Evolutionary conservation across 2,888 invertebrate genomes (phyloP), one percentile per base, ranked within the genome.

Genomic region (Heterodera filipjevi): DNA sequence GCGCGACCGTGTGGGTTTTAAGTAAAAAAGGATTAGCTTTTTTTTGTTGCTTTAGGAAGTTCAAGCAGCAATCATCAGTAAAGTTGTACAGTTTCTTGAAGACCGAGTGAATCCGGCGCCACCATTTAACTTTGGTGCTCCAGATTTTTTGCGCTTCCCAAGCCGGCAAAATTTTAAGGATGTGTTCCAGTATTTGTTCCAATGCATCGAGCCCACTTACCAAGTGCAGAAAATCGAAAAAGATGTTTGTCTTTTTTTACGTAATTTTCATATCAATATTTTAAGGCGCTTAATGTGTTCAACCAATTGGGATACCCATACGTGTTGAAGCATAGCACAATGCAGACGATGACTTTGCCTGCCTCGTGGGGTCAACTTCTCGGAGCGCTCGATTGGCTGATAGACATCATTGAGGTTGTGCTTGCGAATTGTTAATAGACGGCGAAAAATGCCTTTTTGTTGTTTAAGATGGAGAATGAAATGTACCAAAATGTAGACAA

Each of bases 131-230:
- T 70, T 53, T 22, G 79, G 79, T 3, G 33, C 30, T 22, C 70
- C 49, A 8, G 39, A 64, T 12, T 75, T 66, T 22, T 30, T 79
- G 64, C 59, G 73, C 10, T 33, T 22, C 12, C 66, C 79, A 16
- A 66, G 59, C 44, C n/a, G n/a, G n/a, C n/a, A n/a, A n/a, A n/a
- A n/a, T n/a, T 79, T 78, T 32, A 33, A 64, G 33, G 19, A 79
- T 44, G 49, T 79, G 64, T 79, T 79, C 68, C 73, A 79, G 27
- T 79, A 39, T 39, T 33, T 79, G 39, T 79, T 79, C n/a, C 73
- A 39, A 3, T 53, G 77, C 33, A 27, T 79, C 14, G 77, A 79
- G 16, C 71, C 71, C 0, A 33, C 59, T n/a, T 79, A 19, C 27
- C 16, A 53, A 32, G 66, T 79, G 64, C 33, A 3, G n/a, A 73